Evolutionary conservation across 2,797 vertebrate genomes (phyloP).

Genomic region (Remorina albescens): DNA sequence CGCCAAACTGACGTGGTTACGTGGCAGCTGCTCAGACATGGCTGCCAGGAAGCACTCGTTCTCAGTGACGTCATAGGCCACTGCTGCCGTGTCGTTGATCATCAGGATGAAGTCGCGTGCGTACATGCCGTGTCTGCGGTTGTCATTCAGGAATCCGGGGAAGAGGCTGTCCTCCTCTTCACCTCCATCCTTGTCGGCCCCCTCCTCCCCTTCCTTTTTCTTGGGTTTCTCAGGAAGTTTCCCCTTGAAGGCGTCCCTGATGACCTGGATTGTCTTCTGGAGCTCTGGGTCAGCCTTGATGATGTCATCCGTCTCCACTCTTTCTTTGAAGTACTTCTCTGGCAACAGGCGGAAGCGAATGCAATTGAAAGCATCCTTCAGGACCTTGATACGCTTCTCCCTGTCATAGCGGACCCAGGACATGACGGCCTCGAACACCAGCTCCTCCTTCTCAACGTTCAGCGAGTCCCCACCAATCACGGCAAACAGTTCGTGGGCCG

Average conservation of each 20-base stretch:
- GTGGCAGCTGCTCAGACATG: constrained; percentile 95
- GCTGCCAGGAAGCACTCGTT: constrained; percentile 97
- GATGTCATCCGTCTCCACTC: constrained; percentile 92
- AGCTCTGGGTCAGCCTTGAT: constrained; percentile 93
- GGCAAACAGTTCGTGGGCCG: constrained; percentile 93
- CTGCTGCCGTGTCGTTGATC: constrained; percentile 95
- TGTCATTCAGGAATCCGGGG: constrained; percentile 95
- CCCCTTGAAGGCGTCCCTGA: constrained; percentile 94
- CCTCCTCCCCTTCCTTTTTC: constrained; percentile 84
- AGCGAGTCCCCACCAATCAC: constrained; percentile 92
- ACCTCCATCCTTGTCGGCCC: constrained; percentile 62
- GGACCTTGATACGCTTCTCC: constrained; percentile 89
- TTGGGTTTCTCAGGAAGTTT: constrained; percentile 91
- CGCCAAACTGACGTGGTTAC: constrained; percentile 94
- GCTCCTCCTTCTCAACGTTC: constrained; percentile 94
- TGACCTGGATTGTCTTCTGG: constrained; percentile 91
- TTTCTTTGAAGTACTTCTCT: constrained; percentile 95
- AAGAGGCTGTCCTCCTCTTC: constrained; percentile 89
- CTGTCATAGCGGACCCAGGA: constrained; percentile 93
- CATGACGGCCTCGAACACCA: constrained; percentile 95
- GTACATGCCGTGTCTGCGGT: constrained; percentile 93
- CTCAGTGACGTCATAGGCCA: constrained; percentile 95
- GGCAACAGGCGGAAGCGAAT: constrained; percentile 95
- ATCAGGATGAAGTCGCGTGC: constrained; percentile 92
- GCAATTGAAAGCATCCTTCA: constrained; percentile 95